These are phyloP conservation scores for Anthopleura sola DNA, from an alignment of 64 coral and sea anemone genomes.

Conservation along the genomic window DNA sequence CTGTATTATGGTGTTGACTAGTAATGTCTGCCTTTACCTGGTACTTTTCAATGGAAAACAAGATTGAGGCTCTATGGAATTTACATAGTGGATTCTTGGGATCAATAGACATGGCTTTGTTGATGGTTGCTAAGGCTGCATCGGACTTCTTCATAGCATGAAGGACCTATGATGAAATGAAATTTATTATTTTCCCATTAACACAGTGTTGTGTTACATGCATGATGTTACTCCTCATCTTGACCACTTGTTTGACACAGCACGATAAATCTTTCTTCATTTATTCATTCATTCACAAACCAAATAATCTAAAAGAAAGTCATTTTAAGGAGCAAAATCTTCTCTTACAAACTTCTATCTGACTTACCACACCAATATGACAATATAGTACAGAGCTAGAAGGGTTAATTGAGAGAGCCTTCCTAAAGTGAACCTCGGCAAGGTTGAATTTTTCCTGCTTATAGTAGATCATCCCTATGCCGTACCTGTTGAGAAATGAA, in stretches of 20 bases:
- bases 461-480: constrained; percentile 99
- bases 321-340: too few species aligned
- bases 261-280: too few species aligned
- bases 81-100: constrained; percentile 95
- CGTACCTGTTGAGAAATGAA: constrained; percentile 63
- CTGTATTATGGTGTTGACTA: not conserved
- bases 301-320: too few species aligned
- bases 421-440: constrained; percentile 93
- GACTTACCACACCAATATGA: constrained; percentile 99
- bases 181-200: not conserved
- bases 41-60: constrained; percentile 92
- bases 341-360: too few species aligned
- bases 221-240: too few species aligned
- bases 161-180: constrained; percentile 47
- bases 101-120: constrained; percentile 94
- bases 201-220: too few species aligned
- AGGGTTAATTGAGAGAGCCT: constrained; percentile 90
- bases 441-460: constrained; percentile 98
- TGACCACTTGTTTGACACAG: too few species aligned
- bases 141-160: constrained; percentile 96
- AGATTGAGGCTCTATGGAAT: constrained; percentile 90
- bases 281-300: not conserved
- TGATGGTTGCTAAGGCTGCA: constrained; percentile 74
- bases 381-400: constrained; percentile 95
- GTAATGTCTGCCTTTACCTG: constrained; percentile 32